Evolutionary conservation across 2,113 vertebrate species (phyloP), one percentile per base, ranked within the genome.

Genomic region (Numenius arquata): DNA sequence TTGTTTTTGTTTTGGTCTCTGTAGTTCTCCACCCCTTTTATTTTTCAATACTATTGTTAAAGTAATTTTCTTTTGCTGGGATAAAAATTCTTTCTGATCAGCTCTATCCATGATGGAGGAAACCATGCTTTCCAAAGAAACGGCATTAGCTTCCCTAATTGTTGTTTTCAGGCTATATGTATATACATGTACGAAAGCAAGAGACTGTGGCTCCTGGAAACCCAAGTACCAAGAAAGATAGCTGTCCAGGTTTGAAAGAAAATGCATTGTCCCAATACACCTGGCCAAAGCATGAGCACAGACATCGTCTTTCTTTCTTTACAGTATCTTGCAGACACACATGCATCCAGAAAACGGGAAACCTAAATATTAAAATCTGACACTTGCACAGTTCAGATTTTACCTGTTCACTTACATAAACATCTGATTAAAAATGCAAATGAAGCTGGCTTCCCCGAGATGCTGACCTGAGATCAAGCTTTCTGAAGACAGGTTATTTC

Each of bases 351-450:
- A 82, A 91, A 77, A 71, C 9, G 47, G 52, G 29, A 76, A 94
- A 93, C 38, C 36, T 29, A 77, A 55, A 71, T 43, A 74, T 47
- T 73, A 74, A 88, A 74, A 77, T 55, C 45, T 81, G 79, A 75
- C 25, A 13, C 41, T 78, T 29, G 41, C 41, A 67, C 26, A 84
- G 78, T 52, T 84, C 84, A 25, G 17, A 50, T 85, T 93, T 94
- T 67, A 70, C 55, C 74, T 73, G 38, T 93, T 95, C 72, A 25
- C 75, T 93, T 88, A 77, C 56, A 81, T 10, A 88, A 72, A 34
- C 80, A 86, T 86, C 71, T 78, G 66, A 96, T 96, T 93, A 90
- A 96, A 95, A 90, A 95, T 90, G 93, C 75, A 93, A 90, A 94
- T 90, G 72, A 96, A 45, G 12, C 72, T 81, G 72, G 21, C 40